Evolutionary conservation across 2,888 invertebrate species (phyloP), one percentile per base, ranked within the genome.

Genomic region (Rhogogaster chlorosoma): DNA sequence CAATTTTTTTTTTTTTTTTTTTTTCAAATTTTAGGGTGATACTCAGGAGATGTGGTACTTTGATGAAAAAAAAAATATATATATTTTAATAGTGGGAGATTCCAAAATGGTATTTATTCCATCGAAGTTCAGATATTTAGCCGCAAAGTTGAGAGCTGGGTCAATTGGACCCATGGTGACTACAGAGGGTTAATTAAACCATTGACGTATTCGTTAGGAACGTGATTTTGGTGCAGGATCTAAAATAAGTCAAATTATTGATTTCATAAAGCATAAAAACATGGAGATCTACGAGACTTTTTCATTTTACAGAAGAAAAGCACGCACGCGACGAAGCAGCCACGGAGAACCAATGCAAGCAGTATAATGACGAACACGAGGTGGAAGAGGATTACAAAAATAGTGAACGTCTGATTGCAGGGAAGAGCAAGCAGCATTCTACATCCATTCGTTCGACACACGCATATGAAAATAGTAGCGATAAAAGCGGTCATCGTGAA

Each of bases 321-420:
- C 92, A 92, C 85, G 89, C 92, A 38, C 92, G 92, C 29, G 93
- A 93, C 86, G 93, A 94, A 86, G 89, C 90, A 29, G 93, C 93
- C 82, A 91, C 88, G 64, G 93, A 93, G 84, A 92, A 89, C 85
- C 90, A 90, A 85, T 89, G 88, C 86, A 91, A 90, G 73, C 89
- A 90, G 18, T 82, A 75, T 36, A 70, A 85, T 10, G 83, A 85
- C 67, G 36, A 36, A 2, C 29, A 9, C 5, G 15, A 32, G 32
- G n/a, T 5, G 12, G 57, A 38, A 80, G 80, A 80, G 61, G 80
- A 61, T 80, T 22, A 57, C 61, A 61, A 61, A 61, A 80, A 61
- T 38, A 61, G 38, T 61, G 29, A 77, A 53, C 45, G 77, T 53
- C 18, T 53, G 18, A 26, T n/a, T 6, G 77, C 49, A 77, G 77